Conservation (phyloP, 1,140 invertebrate genomes). For the Euborellia annulipes region DNA sequence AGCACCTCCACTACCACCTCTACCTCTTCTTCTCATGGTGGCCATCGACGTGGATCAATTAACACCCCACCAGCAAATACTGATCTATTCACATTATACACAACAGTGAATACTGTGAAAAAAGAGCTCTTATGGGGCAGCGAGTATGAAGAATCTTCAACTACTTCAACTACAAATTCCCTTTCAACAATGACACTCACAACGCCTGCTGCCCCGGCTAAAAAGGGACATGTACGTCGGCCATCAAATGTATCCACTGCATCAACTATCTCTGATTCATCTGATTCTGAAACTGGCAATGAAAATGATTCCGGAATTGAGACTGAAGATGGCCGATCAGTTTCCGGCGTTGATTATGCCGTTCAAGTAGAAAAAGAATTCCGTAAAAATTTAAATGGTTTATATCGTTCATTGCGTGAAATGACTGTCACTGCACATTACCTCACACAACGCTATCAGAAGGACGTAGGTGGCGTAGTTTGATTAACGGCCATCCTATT, state of each 20-base stretch:
- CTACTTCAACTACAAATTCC: conserved; percentile 20
- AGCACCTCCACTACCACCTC: conserved; percentile 13
- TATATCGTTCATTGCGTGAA: conserved; percentile 61
- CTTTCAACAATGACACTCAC: conserved; percentile 15
- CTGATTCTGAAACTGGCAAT: conserved; percentile 58
- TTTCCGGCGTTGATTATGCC: conserved; percentile 29
- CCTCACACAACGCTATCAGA: conserved; percentile 70
- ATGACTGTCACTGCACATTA: conserved; percentile 71
- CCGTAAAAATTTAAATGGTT: conserved; percentile 57
- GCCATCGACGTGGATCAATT: conserved; percentile 22
- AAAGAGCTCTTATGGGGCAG: conserved; percentile 65
- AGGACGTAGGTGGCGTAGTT: conserved; percentile 52
- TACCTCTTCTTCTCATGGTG: conserved; percentile 25
- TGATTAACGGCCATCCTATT: conserved; percentile 22
- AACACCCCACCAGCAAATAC: conserved; percentile 44
- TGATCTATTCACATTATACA: conserved; percentile 70
- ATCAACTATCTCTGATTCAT: conserved; percentile 45
- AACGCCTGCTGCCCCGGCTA: conserved; percentile 12
- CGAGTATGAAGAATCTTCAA: conserved; percentile 29
- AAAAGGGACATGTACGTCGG: conserved; percentile 41
- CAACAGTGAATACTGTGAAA: conserved; percentile 69
- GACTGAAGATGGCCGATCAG: conserved; percentile 36
- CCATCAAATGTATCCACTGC: conserved; percentile 54
- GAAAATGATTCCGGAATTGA: conserved; percentile 70
- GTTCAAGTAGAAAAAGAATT: conserved; percentile 43